Percentiles rank a stretch among this genome's conserved stretches.
Evolutionary conservation across 2,888 invertebrate species (phyloP).

Genomic region (Drosophila meridiana): DNA sequence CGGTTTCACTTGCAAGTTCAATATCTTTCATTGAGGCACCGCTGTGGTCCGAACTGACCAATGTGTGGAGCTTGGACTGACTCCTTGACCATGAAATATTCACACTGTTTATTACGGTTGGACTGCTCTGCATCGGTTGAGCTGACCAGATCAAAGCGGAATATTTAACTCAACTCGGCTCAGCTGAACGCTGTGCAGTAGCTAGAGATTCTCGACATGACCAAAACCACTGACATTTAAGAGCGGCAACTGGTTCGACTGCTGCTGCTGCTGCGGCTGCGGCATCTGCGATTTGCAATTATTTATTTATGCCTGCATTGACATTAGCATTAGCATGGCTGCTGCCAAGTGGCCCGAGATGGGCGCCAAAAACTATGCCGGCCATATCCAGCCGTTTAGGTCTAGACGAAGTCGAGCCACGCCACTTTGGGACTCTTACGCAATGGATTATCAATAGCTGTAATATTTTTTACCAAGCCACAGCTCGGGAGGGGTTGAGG

Average conservation of each 20-base stretch:
- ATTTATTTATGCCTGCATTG: constrained; percentile 83
- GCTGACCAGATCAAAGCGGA: constrained; percentile 17
- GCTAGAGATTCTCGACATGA: constrained; percentile 57
- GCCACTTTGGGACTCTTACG: constrained; percentile 51
- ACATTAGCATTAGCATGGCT: constrained; percentile 79
- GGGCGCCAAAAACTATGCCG: constrained; percentile 54
- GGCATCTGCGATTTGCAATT: constrained; percentile 68
- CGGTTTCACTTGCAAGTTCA: constrained; percentile 44
- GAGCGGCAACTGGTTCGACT: constrained; percentile 66
- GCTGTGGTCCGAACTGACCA: constrained; percentile 13
- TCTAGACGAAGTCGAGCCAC: constrained; percentile 44
- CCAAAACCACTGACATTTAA: constrained; percentile 78
- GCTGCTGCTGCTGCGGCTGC: constrained; percentile 32
- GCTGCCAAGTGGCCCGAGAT: constrained; percentile 55
- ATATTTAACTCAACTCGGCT: background rate
- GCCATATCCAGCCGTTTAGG: constrained; percentile 39
- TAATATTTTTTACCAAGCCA: constrained; percentile 24
- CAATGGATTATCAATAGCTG: constrained; percentile 51
- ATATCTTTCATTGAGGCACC: constrained; percentile 21
- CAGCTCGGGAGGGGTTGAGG: background rate
- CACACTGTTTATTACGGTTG: constrained; percentile 17
- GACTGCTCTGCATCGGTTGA: constrained; percentile 11
- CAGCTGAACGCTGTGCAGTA: constrained; percentile 30
- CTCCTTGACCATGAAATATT: constrained; percentile 76
- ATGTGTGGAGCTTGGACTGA: constrained; percentile 9